Conservation (phyloP, 2,797 vertebrate genomes). For the Melanotaenia maccullochi region DNA sequence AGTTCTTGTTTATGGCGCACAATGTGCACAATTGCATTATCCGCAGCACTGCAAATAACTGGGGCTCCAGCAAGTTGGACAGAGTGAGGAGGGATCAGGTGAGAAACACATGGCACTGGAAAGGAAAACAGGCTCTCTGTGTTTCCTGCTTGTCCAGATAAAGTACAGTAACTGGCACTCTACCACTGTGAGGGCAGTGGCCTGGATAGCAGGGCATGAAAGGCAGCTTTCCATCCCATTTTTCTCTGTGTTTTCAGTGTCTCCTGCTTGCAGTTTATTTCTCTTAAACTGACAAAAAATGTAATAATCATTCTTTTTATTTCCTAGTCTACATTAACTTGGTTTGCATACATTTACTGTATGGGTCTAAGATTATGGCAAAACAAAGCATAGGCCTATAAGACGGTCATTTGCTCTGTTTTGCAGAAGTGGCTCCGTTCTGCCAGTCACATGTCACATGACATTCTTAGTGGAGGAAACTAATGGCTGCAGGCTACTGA, state of each 20-base stretch:
- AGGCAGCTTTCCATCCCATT: constrained; percentile 72
- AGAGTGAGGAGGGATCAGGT: constrained; percentile 58
- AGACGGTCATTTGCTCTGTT: constrained; percentile 14
- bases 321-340: background rate
- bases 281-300: background rate
- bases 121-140: constrained; percentile 45
- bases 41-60: constrained; percentile 25
- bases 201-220: constrained; percentile 68
- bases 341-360: constrained; percentile 9
- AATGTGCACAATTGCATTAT: constrained; percentile 17
- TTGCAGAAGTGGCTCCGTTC: constrained; percentile 17
- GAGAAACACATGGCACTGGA: constrained; percentile 54
- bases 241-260: constrained; percentile 46
- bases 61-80: constrained; percentile 22
- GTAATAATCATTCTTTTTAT: background rate
- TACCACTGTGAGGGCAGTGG: constrained; percentile 66
- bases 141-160: constrained; percentile 57
- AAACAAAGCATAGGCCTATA: background rate
- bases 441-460: constrained; percentile 45
- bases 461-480: constrained; percentile 40
- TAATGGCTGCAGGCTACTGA: constrained; percentile 44
- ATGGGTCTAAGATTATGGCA: background rate
- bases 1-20: constrained; percentile 9
- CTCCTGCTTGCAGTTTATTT: constrained; percentile 12
- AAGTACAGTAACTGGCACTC: constrained; percentile 59